A percentile compares a stretch with the other conserved stretches of the same genome.
These are phyloP conservation scores for Enteromius treurensis DNA, from an alignment of 2,797 vertebrate genomes.

Conservation along the genomic window DNA sequence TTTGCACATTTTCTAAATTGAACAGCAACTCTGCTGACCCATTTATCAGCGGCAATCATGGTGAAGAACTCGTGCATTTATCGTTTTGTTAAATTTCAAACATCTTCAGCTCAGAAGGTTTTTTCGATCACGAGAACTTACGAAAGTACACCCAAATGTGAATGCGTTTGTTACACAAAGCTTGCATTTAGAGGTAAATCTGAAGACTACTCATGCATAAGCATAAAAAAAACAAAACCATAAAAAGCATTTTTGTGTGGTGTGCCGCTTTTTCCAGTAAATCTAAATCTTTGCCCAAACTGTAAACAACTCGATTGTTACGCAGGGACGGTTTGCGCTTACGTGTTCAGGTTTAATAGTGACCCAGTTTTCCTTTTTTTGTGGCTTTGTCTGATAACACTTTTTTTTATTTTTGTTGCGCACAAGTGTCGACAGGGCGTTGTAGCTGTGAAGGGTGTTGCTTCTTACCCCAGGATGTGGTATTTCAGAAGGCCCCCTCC, in stretches of 20 bases:
- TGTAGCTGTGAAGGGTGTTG: slow-evolving; percentile 72
- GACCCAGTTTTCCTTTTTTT: not conserved
- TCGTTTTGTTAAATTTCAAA: not conserved
- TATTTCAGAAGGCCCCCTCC: slow-evolving; percentile 39
- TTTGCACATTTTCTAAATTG: not conserved
- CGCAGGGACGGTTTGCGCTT: not conserved
- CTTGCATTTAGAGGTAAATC: not conserved
- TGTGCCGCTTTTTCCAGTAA: not conserved
- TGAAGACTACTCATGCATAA: not conserved
- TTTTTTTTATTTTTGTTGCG: slow-evolving; percentile 46
- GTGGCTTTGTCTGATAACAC: slow-evolving; percentile 8
- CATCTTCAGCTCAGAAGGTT: not conserved
- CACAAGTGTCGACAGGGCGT: slow-evolving; percentile 65
- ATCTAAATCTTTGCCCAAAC: not conserved
- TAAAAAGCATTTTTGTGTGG: not conserved
- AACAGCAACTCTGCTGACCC: not conserved
- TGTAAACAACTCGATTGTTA: not conserved
- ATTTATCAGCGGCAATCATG: not conserved
- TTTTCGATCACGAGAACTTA: not conserved
- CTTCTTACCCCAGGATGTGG: slow-evolving; percentile 64
- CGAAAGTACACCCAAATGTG: not conserved
- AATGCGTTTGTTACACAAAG: not conserved
- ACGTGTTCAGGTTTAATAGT: not conserved
- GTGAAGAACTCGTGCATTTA: not conserved
- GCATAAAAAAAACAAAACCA: not conserved